Base-by-base conservation (phyloP, 2,113 vertebrate genomes). In the Bucco capensis region DNA sequence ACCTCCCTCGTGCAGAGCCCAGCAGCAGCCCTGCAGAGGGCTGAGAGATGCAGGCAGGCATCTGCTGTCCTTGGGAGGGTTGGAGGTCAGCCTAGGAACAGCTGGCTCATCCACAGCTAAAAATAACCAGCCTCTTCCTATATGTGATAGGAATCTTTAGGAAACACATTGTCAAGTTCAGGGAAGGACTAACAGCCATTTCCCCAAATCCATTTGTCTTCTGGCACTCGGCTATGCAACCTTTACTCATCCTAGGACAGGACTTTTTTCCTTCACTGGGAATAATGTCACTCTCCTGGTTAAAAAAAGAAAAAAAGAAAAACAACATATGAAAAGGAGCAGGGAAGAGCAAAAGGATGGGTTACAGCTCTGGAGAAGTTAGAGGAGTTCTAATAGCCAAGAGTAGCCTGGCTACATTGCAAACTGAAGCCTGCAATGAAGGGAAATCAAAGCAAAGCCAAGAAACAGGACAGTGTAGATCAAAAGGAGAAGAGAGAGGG, bases 131-230 rank as follows among this genome's bases (percentile, higher is more conserved):
- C 10, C 3, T 53, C 79, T 93, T 96, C 91, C 95, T 80, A 66
- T 1, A 12, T 40, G 75, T 4, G 67, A 62, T 18, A 79, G 67
- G 78, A 87, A 85, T 80, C 16, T 2, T 93, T 94, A 87, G 94
- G 91, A 92, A 96, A 89, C 94, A 95, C 89, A 66, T 83, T 93
- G 87, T 83, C 35, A 56, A 14, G 82, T 85, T 89, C 87, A 87
- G 47, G 79, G 78, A 64, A 92, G 56, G 89, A 71, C 82, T 76
- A 83, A 50, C 66, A 71, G 72, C 64, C 85, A 60, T 74, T 94
- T 94, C 72, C 91, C 78, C 87, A 86, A 35, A 70, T 12, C 50
- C 75, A 66, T 92, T 89, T 82, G 51, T 93, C 78, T 92, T 85
- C 60, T 89, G 88, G 85, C 60, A 56, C 42, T 2, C 5, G 78